These are phyloP conservation scores for Pelmatolapia mariae DNA, from an alignment of 2,113 vertebrate genomes.

Conservation along the genomic window DNA sequence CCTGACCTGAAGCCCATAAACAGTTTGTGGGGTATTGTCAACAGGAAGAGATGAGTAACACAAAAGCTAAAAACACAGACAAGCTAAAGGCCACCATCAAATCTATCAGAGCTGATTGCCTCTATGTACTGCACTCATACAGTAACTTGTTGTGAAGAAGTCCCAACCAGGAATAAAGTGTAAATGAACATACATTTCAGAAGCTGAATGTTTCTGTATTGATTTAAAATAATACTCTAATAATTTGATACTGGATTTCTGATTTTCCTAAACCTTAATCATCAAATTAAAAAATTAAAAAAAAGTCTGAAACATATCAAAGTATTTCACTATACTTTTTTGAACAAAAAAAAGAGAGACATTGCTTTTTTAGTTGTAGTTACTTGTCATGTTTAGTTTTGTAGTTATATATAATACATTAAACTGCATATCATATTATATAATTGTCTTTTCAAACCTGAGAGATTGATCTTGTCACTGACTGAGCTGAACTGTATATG, in stretches of 20 bases:
- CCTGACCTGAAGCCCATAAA: not conserved
- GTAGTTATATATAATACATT: not conserved
- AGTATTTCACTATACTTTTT: not conserved
- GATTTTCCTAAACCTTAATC: not conserved
- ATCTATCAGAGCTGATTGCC: not conserved
- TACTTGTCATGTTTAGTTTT: not conserved
- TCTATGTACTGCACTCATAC: not conserved
- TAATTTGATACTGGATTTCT: not conserved
- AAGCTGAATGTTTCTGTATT: not conserved
- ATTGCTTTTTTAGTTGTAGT: not conserved
- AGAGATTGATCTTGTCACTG: not conserved
- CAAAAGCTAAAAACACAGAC: not conserved
- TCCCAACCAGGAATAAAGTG: not conserved
- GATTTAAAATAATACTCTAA: not conserved
- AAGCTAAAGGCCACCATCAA: not conserved
- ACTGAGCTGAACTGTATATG: not conserved
- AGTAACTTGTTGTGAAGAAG: not conserved
- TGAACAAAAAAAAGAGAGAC: not conserved
- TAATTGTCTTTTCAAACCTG: not conserved
- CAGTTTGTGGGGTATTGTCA: not conserved
- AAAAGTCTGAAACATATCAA: not conserved
- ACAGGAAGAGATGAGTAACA: not conserved
- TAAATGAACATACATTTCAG: not conserved
- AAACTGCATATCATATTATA: not conserved
- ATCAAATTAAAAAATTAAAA: not conserved